A percentile compares a stretch with the other conserved stretches of the same genome.
Conservation (phyloP, 2,888 invertebrate species). For the Thera britannica region DNA sequence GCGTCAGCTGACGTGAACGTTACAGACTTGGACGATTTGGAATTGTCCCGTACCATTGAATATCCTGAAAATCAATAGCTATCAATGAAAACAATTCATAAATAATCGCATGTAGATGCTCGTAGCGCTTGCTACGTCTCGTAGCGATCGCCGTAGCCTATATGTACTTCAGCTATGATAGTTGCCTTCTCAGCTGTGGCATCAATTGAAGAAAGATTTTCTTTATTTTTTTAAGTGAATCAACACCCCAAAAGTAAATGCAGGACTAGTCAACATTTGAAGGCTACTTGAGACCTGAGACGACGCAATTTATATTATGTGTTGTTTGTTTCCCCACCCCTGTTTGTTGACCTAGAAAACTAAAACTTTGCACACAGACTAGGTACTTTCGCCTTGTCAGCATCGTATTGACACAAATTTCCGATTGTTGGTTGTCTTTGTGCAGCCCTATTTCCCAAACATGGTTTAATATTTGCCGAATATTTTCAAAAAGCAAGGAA, state of each 20-base stretch:
- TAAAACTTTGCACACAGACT: slow-evolving; percentile 35
- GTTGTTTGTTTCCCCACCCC: slow-evolving; percentile 29
- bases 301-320: slow-evolving; percentile 11
- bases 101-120: not conserved
- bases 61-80: slow-evolving; percentile 36
- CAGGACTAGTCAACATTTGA: not conserved
- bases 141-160: slow-evolving; percentile 1
- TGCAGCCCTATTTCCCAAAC: slow-evolving; percentile 29
- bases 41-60: slow-evolving; percentile 47
- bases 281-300: slow-evolving; percentile 8
- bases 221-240: too few species aligned
- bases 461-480: slow-evolving; percentile 27
- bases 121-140: slow-evolving; percentile 11
- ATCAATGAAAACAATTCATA: not conserved
- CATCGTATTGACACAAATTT: slow-evolving; percentile 37
- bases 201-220: too few species aligned
- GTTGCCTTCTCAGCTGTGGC: not conserved
- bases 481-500: slow-evolving; percentile 9
- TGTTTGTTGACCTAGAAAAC: slow-evolving; percentile 42
- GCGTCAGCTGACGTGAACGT: slow-evolving; percentile 61
- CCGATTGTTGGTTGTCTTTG: slow-evolving; percentile 38
- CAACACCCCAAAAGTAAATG: not conserved
- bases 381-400: slow-evolving; percentile 27
- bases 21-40: slow-evolving; percentile 74
- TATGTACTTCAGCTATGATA: not conserved